Conservation (phyloP, 1,140 invertebrate genomes). For the Choristoneura fumiferana region DNA sequence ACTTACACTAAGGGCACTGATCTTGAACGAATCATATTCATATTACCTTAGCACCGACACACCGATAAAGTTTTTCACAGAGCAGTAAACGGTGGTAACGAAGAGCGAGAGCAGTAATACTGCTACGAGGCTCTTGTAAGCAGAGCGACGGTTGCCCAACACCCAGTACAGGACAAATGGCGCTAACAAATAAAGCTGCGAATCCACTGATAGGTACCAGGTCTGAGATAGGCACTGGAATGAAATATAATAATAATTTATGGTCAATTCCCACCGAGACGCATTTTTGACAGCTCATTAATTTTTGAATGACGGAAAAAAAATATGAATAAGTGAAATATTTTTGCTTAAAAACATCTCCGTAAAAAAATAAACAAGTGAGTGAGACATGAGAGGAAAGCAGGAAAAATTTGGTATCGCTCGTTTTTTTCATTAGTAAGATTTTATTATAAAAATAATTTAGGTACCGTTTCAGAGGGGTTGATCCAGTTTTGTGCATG, state of each 20-base stretch:
- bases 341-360: no score
- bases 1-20: no score
- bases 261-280: neutral
- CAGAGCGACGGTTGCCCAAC: constrained; percentile 11
- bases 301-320: no score
- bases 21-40: neutral
- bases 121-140: neutral
- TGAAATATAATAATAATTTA: neutral
- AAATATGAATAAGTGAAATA: no score
- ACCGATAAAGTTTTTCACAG: constrained; percentile 22
- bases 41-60: constrained; percentile 5
- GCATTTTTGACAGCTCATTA: no score
- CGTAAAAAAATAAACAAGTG: no score
- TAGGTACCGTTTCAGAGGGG: neutral
- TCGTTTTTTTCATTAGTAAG: no score
- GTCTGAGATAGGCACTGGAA: constrained; percentile 74
- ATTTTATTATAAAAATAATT: no score
- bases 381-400: no score
- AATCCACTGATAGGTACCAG: constrained; percentile 76
- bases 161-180: constrained; percentile 56
- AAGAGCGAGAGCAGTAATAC: constrained; percentile 8
- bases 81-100: constrained; percentile 19
- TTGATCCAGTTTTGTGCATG: constrained; percentile 4
- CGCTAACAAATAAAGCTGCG: constrained; percentile 68
- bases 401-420: no score